Evolutionary conservation across 2,797 vertebrate genomes (phyloP).

Genomic region (Morus bassanus): DNA sequence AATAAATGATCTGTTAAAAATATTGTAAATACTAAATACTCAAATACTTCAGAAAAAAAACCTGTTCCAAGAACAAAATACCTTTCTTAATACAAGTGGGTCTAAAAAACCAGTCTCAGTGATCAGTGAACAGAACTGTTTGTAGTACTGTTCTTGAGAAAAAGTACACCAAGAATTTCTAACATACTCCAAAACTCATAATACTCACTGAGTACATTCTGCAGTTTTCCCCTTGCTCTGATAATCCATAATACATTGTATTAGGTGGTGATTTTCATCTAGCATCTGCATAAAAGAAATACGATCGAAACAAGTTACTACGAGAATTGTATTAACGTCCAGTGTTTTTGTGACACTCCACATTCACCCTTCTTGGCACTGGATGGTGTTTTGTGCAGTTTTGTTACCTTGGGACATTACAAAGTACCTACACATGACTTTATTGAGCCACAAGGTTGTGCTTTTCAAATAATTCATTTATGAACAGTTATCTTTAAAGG

Average conservation of each 20-base stretch:
- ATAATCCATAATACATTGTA: constrained; percentile 98
- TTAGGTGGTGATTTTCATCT: constrained; percentile 96
- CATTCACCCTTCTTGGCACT: background rate
- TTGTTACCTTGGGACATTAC: background rate
- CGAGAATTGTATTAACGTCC: background rate
- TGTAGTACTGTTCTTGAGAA: background rate
- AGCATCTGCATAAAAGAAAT: constrained; percentile 83
- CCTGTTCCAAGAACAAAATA: background rate
- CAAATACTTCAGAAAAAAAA: background rate
- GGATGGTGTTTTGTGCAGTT: background rate
- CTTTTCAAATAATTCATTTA: background rate
- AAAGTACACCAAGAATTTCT: background rate
- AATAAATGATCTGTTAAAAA: background rate
- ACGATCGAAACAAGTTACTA: background rate
- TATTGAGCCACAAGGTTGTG: background rate
- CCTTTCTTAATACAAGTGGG: background rate
- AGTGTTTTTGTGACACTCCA: background rate
- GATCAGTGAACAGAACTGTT: background rate
- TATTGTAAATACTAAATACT: background rate
- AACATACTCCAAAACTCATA: background rate
- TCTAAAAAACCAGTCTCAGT: background rate
- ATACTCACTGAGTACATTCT: constrained; percentile 95
- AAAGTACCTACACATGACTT: background rate
- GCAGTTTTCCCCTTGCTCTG: constrained; percentile 97
- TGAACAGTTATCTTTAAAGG: background rate